phyloP scores from a whole-genome alignment of 2,888 invertebrate species.

The Magallana nippona region DNA sequence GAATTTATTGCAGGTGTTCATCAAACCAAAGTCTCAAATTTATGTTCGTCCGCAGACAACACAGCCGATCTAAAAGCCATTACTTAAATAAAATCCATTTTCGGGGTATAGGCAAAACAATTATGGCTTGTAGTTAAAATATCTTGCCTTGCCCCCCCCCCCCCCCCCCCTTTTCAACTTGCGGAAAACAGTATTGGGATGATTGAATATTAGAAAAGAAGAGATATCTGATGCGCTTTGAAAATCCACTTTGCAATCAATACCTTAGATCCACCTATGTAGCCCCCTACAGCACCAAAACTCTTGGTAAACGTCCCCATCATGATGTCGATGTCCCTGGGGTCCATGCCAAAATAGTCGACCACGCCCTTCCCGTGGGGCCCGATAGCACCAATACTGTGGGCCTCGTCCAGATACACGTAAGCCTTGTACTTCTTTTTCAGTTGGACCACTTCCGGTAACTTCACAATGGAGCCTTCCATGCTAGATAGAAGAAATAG shows the following conservation, averaged over 20 bases:
- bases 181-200: no score
- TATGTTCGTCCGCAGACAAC: no score
- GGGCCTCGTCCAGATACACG: slow-evolving; percentile 98
- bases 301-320: slow-evolving; percentile 99
- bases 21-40: no score
- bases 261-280: slow-evolving; percentile 94
- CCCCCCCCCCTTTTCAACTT: no score
- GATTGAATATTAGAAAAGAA: no score
- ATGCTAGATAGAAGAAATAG: slow-evolving; percentile 83
- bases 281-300: slow-evolving; percentile 97
- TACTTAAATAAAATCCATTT: no score
- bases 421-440: slow-evolving; percentile 97
- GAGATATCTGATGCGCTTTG: no score
- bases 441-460: slow-evolving; percentile 91
- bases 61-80: no score
- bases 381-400: slow-evolving; percentile 97
- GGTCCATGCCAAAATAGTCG: slow-evolving; percentile 91
- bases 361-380: slow-evolving; percentile 91
- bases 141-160: no score
- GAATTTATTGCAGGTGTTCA: no score
- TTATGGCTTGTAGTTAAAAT: no score
- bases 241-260: slow-evolving; percentile 35
- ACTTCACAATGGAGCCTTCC: slow-evolving; percentile 96
- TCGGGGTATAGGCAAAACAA: no score
- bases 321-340: slow-evolving; percentile 90